Evolutionary conservation across 2,113 vertebrate species (phyloP).

Genomic region (Cinclus cinclus): DNA sequence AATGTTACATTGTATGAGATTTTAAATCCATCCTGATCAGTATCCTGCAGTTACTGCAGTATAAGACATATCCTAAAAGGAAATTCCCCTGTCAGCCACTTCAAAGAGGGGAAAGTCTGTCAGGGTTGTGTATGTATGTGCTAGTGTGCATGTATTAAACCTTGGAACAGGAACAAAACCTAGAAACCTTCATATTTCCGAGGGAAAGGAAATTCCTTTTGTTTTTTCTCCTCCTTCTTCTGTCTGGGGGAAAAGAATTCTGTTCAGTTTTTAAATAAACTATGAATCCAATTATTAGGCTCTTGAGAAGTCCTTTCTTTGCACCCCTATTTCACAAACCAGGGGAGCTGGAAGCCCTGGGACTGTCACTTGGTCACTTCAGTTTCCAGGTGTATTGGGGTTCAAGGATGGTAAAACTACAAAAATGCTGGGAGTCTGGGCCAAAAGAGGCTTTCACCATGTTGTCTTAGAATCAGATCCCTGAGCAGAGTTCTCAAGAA

Average conservation of each 20-base stretch:
- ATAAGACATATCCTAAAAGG: slow-evolving; percentile 44
- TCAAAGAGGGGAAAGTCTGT: slow-evolving; percentile 26
- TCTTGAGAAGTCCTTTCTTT: background rate
- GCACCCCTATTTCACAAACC: accelerated
- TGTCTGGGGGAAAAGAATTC: background rate
- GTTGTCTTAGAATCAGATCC: background rate
- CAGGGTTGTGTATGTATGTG: background rate
- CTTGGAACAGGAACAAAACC: slow-evolving; percentile 37
- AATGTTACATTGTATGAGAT: background rate
- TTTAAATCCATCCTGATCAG: slow-evolving; percentile 30
- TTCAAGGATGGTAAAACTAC: background rate
- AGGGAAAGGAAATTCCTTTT: slow-evolving; percentile 42
- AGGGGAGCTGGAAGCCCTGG: background rate
- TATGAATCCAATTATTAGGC: background rate
- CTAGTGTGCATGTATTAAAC: background rate
- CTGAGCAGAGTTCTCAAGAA: background rate
- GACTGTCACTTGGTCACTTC: background rate
- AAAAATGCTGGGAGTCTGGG: background rate
- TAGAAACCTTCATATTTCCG: background rate
- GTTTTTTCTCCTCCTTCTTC: background rate
- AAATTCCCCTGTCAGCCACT: slow-evolving; percentile 38
- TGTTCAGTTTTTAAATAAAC: background rate
- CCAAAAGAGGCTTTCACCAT: accelerated
- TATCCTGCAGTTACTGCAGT: background rate
- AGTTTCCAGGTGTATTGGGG: background rate